A percentile compares a stretch with the other conserved stretches of the same genome.
These are phyloP conservation scores for Oxystoma pomonae DNA, from an alignment of 2,888 invertebrate species.

Conservation along the genomic window DNA sequence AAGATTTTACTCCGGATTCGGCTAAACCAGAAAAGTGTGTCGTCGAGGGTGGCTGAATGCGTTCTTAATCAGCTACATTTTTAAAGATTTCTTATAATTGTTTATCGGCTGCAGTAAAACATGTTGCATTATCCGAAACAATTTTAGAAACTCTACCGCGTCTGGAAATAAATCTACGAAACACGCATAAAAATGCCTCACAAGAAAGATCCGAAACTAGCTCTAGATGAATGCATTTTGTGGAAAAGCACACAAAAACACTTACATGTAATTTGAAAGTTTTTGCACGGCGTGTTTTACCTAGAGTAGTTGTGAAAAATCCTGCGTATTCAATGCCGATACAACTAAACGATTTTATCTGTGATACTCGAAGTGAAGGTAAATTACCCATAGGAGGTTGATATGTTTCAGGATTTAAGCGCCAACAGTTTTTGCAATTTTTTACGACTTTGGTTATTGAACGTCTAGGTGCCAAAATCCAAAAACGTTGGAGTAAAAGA, in stretches of 20 bases:
- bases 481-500: background rate
- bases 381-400: background rate
- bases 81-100: background rate
- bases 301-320: background rate
- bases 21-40: slow-evolving; percentile 1
- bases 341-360: background rate
- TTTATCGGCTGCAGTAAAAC: background rate
- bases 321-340: background rate
- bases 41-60: background rate
- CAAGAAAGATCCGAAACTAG: background rate
- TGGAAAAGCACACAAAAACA: background rate
- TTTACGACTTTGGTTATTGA: background rate
- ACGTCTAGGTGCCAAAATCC: background rate
- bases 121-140: background rate
- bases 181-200: background rate
- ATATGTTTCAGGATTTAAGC: background rate
- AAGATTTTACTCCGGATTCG: slow-evolving; percentile 10
- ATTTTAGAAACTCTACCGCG: background rate
- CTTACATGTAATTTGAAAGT: background rate
- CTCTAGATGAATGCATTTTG: background rate
- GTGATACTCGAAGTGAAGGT: background rate
- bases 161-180: background rate
- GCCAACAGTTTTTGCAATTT: background rate
- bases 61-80: background rate
- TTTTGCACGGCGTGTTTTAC: background rate